Conservation (phyloP, 2,888 invertebrate species). For the Cephus nigrinus region DNA sequence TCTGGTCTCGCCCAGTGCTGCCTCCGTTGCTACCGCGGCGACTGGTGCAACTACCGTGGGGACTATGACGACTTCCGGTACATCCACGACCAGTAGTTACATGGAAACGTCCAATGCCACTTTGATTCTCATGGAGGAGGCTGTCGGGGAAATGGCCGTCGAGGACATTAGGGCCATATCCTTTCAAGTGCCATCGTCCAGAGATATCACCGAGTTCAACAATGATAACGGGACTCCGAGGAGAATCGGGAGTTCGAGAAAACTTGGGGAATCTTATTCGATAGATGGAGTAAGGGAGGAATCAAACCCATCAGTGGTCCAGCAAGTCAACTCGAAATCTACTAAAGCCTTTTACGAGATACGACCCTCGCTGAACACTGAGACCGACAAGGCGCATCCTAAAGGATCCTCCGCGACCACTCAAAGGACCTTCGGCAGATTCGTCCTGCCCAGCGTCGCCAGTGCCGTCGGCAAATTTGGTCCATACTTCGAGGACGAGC, state of each 20-base stretch:
- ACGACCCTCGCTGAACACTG: conserved; percentile 54
- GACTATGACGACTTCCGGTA: not conserved
- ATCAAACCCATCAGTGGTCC: conserved; percentile 41
- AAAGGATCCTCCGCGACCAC: conserved; percentile 5
- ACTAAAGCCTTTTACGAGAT: conserved; percentile 57
- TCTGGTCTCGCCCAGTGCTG: not conserved
- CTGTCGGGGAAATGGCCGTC: not conserved
- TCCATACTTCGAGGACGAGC: conserved; percentile 73
- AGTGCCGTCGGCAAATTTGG: conserved; percentile 64
- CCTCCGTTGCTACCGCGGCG: not conserved
- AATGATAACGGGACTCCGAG: not conserved
- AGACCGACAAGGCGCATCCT: conserved; percentile 33
- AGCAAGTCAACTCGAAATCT: conserved; percentile 39
- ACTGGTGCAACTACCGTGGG: not conserved
- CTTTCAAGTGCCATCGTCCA: conserved; percentile 35
- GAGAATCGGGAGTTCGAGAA: not conserved
- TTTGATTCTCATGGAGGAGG: not conserved
- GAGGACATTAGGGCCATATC: conserved; percentile 41
- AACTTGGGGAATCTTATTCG: not conserved
- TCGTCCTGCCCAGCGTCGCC: conserved; percentile 55
- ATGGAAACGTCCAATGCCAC: not conserved
- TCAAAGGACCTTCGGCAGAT: conserved; percentile 26
- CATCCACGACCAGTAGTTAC: not conserved
- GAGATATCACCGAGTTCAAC: not conserved
- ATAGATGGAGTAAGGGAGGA: conserved; percentile 19